These are phyloP conservation scores for Drosophila austrosaltans DNA, from an alignment of 2,888 invertebrate species.

Conservation along the genomic window DNA sequence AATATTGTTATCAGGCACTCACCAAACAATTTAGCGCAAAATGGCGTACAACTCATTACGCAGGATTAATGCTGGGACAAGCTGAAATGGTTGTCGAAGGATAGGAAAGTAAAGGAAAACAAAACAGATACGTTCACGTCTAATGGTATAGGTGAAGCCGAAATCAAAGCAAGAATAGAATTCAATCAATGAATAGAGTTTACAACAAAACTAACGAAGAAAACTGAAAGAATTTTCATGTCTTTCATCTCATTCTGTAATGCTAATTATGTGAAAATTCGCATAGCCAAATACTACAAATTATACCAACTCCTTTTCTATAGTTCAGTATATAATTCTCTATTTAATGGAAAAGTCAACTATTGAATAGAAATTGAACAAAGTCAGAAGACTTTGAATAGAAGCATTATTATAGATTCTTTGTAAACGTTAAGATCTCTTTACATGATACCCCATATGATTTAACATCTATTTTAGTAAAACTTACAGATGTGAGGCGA, in stretches of 20 bases:
- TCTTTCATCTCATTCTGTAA: too few relatives aligned
- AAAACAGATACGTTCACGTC: slow-evolving; percentile 18
- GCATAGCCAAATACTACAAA: too few relatives aligned
- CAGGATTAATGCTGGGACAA: slow-evolving; percentile 73
- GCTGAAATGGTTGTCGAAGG: slow-evolving; percentile 26
- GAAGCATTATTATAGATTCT: background rate
- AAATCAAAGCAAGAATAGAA: slow-evolving; percentile 31
- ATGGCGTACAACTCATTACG: slow-evolving; percentile 82
- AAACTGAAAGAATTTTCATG: too few relatives aligned
- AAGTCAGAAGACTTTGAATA: background rate
- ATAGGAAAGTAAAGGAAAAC: slow-evolving; percentile 10
- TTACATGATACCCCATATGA: slow-evolving; percentile 1
- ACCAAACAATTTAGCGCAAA: slow-evolving; percentile 82
- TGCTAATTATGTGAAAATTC: too few relatives aligned
- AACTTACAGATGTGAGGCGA: slow-evolving; percentile 8
- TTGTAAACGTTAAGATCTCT: background rate
- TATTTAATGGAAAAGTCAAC: background rate
- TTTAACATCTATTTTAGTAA: background rate
- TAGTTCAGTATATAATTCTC: background rate
- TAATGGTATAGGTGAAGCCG: slow-evolving; percentile 1
- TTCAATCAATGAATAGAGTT: background rate
- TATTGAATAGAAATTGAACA: slow-evolving; percentile 1
- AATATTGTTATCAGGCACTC: slow-evolving; percentile 82
- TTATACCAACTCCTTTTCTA: too few relatives aligned
- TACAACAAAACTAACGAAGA: too few relatives aligned